These are phyloP conservation scores for Planiliza haematocheilus DNA, from an alignment of 2,113 vertebrate genomes.

Conservation along the genomic window DNA sequence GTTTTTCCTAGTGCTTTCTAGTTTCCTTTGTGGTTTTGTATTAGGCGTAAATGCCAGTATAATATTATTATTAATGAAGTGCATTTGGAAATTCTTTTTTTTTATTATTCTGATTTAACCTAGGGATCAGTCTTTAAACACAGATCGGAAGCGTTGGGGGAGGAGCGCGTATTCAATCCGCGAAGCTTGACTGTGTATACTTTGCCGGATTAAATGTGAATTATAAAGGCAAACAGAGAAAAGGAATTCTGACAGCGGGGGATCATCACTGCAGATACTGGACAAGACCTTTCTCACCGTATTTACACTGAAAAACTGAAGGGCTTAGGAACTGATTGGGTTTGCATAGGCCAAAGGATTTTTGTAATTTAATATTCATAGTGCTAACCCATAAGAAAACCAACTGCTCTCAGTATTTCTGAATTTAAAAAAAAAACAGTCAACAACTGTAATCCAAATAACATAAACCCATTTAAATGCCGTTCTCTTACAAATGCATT, in stretches of 20 bases:
- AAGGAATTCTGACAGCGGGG: slow-evolving; percentile 28
- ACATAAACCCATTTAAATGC: background rate
- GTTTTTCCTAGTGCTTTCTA: too few relatives aligned
- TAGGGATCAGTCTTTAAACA: slow-evolving; percentile 14
- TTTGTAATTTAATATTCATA: background rate
- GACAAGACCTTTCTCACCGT: slow-evolving; percentile 31
- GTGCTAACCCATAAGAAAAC: slow-evolving; percentile 2
- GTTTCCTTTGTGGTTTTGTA: too few relatives aligned
- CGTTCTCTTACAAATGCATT: background rate
- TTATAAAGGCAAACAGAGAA: slow-evolving; percentile 59
- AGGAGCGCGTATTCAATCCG: slow-evolving; percentile 14
- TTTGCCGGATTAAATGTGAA: slow-evolving; percentile 60
- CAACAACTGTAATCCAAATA: slow-evolving; percentile 6
- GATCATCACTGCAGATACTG: slow-evolving; percentile 35
- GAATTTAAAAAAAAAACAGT: background rate
- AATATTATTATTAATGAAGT: too few relatives aligned
- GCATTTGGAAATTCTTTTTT: background rate
- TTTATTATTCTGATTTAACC: background rate
- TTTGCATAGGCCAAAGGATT: slow-evolving; percentile 10
- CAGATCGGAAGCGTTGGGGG: background rate
- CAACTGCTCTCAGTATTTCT: background rate
- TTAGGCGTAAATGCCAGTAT: too few relatives aligned
- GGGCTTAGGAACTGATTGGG: background rate
- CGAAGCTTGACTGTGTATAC: slow-evolving; percentile 19
- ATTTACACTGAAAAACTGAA: background rate